These are phyloP conservation scores for Xenopus tropicalis DNA, from an alignment of 2,113 vertebrate genomes.

Conservation along the genomic window UCB_Xtro_10.0 CM004446.2:26817001-26817500, in stretches of 20 bases:
- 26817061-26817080: too few relatives aligned
- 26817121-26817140: constrained; percentile 34
- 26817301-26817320: too few relatives aligned
- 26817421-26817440: neutral
- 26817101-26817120: constrained; percentile 61
- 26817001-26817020: too few relatives aligned
- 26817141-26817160: constrained; percentile 61
- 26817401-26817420: too few relatives aligned
- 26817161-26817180: constrained; percentile 46
- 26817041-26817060: too few relatives aligned
- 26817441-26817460: neutral
- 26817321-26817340: neutral
- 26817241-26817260: neutral
- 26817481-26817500: neutral
- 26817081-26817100: constrained; percentile 54
- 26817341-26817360: neutral
- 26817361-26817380: neutral
- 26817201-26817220: constrained; percentile 56
- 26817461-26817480: too few relatives aligned
- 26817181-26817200: constrained; percentile 50
- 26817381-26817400: neutral
- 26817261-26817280: neutral
- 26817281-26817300: neutral
- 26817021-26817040: too few relatives aligned
- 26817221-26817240: constrained; percentile 50